Evolutionary conservation across 2,113 vertebrate genomes (phyloP), one percentile per base, ranked within the genome.

Genomic region (Zingel zingel): DNA sequence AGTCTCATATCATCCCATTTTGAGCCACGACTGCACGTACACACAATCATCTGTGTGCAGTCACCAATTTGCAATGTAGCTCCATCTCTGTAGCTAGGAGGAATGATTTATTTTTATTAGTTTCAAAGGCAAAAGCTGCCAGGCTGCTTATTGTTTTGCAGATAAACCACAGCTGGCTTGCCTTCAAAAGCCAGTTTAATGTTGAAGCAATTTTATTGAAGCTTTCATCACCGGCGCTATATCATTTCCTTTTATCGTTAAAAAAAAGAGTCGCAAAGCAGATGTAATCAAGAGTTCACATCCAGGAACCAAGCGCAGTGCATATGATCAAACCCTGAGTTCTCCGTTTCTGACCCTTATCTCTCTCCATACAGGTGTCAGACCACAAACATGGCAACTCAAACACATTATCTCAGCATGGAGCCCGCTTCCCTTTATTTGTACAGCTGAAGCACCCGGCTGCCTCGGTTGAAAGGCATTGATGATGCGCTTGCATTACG

Each of bases 401-500:
- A 74, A 89, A 89, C 82, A 73, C 77, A 81, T 68, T 66, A 74
- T 65, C 78, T 57, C 91, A 85, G 81, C 86, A 30, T 86, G 90
- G 82, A 72, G n/a, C 73, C 86, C 73, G 62, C 77, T 77, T 74
- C 89, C 75, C 75, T 50, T 87, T 95, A 91, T 96, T 95, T 94
- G 88, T 80, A 88, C 96, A 96, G 95, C 94, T 96, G 95, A 94
- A 81, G 45, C 79, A 51, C 33, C 16, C 54, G 9, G 9, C 15
- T 6, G 21, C 82, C 65, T 61, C 70, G 39, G 16, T 6, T 69
- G 82, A 88, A 88, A 92, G 82, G 56, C 82, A 74, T 25, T 58
- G 36, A 67, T 75, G 58, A 86, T 90, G 87, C 86, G 87, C 88
- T 76, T 78, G 43, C 1, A 2, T 80, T 87, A 87, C 77, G 80